Base-by-base conservation (phyloP, 2,797 vertebrate genomes). In the Ctenopoma kingsleyae region DNA sequence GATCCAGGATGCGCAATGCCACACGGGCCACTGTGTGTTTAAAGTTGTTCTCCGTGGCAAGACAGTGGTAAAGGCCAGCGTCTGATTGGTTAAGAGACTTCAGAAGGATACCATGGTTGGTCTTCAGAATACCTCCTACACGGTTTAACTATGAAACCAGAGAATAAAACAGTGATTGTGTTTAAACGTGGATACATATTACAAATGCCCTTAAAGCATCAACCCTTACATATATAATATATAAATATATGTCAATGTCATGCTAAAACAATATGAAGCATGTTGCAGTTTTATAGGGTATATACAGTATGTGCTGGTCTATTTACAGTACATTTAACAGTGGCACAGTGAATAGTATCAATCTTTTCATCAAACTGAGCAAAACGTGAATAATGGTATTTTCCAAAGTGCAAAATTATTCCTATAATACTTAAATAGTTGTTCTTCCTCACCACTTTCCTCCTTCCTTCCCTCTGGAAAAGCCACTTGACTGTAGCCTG, bases 401-500 rank as follows among this genome's bases (percentile, higher is more conserved):
- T 27, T 27, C 23, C 5, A 36, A 55, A 64, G 23, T 30, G 16
- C 11, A 11, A 16, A 32, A 23, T 0, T 35, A 23, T 51, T 51
- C 11, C 6, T 32, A 30, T 23, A 43, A 12, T 23, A 5, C 19
- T 8, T 41, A 47, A 47, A 38, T 35, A 6, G 40, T n/a, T 16
- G 25, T 47, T 71, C 47, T 60, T 78, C 32, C 93, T 88, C 83
- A 96, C 95, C 94, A 94, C 79, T 92, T 95, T 96, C 74, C 95
- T 90, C 74, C 93, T 94, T 19, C 93, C 94, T 0, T 95, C 94
- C 52, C 90, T 90, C 81, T 96, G 95, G 78, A 93, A 94, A 5
- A 96, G 94, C 96, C 96, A 96, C 83, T 96, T 96, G 75, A 96
- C 83, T 1, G 93, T 87, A 44, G 95, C 94, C 76, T 95, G 95